A percentile compares a stretch with the other conserved stretches of the same genome.
Evolutionary conservation across 2,797 vertebrate genomes (phyloP).

Genomic region (Coendou prehensilis): DNA sequence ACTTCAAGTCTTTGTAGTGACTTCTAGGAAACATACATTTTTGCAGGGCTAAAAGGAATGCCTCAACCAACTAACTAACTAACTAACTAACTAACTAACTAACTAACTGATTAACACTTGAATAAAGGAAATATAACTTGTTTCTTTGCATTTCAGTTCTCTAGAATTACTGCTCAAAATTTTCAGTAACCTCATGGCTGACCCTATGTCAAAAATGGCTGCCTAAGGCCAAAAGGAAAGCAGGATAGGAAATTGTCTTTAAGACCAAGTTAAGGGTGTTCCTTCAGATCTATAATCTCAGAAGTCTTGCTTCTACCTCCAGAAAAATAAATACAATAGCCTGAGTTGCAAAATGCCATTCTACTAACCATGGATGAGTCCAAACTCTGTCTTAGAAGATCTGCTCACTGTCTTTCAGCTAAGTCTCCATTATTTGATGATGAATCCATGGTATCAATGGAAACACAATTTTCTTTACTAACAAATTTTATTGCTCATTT

Average conservation of each 20-base stretch:
- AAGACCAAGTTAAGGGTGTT: not conserved
- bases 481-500: not conserved
- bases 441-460: not conserved
- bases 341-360: not conserved
- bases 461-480: conserved; percentile 29
- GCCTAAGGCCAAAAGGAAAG: not conserved
- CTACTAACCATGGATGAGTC: not conserved
- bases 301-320: not conserved
- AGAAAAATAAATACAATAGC: conserved; percentile 7
- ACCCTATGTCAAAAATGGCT: not conserved
- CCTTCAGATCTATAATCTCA: not conserved
- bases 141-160: not conserved
- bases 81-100: too few species aligned
- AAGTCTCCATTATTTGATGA: not conserved
- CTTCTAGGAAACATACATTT: not conserved
- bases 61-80: not conserved
- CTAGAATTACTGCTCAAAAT: conserved; percentile 29
- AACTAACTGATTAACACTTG: conserved; percentile 4
- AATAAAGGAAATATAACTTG: not conserved
- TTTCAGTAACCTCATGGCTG: not conserved
- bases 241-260: not conserved
- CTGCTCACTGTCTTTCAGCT: not conserved
- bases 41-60: not conserved
- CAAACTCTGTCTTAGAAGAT: not conserved
- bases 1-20: not conserved